Conservation (phyloP, 2,113 vertebrate species). For the Neolamprologus kungweensis region DNA sequence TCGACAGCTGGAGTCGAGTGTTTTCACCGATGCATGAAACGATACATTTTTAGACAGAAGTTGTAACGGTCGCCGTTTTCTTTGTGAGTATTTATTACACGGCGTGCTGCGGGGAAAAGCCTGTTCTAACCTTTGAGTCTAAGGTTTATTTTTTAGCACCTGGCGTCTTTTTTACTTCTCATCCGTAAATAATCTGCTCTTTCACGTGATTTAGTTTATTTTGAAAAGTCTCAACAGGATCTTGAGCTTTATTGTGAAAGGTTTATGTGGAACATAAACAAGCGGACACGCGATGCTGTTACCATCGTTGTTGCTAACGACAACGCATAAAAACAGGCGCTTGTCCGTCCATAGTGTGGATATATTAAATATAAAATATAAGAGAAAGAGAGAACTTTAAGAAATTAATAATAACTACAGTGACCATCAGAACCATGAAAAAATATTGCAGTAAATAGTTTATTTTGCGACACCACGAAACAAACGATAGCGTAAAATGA, state of each 20-base stretch:
- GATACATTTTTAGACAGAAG: not conserved
- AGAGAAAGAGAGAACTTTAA: too few species aligned
- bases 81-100: rapidly evolving
- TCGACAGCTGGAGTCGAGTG: rapidly evolving
- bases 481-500: rapidly evolving
- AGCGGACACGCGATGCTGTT: rapidly evolving
- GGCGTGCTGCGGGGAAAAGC: not conserved
- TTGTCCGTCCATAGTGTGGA: rapidly evolving
- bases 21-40: rapidly evolving
- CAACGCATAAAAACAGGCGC: too few species aligned
- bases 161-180: rapidly evolving
- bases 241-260: too few species aligned
- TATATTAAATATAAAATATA: too few species aligned
- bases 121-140: not conserved
- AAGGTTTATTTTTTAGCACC: too few species aligned
- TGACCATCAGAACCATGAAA: rapidly evolving
- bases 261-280: rapidly evolving
- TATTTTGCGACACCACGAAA: not conserved
- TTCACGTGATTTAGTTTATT: too few species aligned
- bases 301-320: rapidly evolving
- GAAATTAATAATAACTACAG: not conserved
- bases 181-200: not conserved
- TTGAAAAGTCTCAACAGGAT: too few species aligned
- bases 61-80: not conserved
- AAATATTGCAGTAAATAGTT: rapidly evolving